Evolutionary conservation across 2,888 invertebrate genomes (phyloP), one percentile per base, ranked within the genome.

Genomic region (Rotaria socialis): DNA sequence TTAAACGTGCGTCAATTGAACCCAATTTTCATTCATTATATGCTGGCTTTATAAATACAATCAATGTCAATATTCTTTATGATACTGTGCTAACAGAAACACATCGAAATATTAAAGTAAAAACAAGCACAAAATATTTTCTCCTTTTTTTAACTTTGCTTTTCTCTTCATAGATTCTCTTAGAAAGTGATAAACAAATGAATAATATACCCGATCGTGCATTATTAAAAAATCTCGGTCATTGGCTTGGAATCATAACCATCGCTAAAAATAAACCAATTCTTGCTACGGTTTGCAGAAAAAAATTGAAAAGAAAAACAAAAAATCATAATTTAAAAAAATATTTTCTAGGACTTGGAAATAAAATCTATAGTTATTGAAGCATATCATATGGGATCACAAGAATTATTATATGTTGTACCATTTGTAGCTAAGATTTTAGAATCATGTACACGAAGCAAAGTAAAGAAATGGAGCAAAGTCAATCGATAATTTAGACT

Each of bases 211-310:
- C 97, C 27, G 99, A 99, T 92, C 86, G 86, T 50, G 86, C 86
- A n/a, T 80, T 86, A 86, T 92, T 99, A 88, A 99, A 99, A 92
- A 99, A 99, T 92, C 93, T 99, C n/a, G 99, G 99, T 75, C 97
- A 98, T 92, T 99, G 99, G 99, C 93, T 99, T 87, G 99, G 99
- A 86, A 95, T 98, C 94, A 93, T 99, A 89, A 98, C 98, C 0
- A 92, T 99, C 84, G 95, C 95, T 84, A 94, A 97, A 88, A 97
- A 95, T 91, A 94, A 94, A 89, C 98, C 98, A 0, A 97, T 99
- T 89, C 92, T 87, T 14, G 80, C 80, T 43, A 80, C 47, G 11
- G 80, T 80, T 47, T n/a, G 80, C 24, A n/a, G 19, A 27, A 8
- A 16, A 55, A 16, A 16, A 11, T 50, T 11, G 5, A 50, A 50